Percentiles rank a stretch among this genome's conserved stretches.
These are phyloP conservation scores for Ficedula albicollis DNA, from an alignment of 2,797 vertebrate species.

Conservation along the genomic window DNA sequence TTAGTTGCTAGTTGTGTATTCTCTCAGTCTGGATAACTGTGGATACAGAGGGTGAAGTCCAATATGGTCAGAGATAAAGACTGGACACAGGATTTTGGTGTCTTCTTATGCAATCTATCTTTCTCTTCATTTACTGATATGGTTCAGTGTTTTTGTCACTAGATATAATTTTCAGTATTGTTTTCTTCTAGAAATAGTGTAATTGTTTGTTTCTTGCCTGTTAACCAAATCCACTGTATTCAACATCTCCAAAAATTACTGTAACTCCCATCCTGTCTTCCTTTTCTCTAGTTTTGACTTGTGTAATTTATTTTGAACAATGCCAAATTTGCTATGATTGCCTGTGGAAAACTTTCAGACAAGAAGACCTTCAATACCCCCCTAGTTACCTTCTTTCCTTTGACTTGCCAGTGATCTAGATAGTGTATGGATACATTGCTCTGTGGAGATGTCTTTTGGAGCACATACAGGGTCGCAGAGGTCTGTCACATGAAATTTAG, in stretches of 20 bases:
- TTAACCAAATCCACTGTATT: not conserved
- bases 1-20: not conserved
- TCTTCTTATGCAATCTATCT: not conserved
- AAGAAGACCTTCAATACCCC: not conserved
- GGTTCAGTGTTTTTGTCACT: not conserved
- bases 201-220: not conserved
- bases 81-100: not conserved
- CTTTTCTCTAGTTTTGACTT: not conserved
- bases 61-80: not conserved
- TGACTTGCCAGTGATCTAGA: not conserved
- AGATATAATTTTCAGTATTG: not conserved
- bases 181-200: not conserved
- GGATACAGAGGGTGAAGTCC: not conserved
- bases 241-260: not conserved
- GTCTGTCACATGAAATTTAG: not conserved
- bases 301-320: not conserved
- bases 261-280: not conserved
- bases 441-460: not conserved
- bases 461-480: not conserved
- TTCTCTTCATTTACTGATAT: not conserved
- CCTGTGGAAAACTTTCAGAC: not conserved
- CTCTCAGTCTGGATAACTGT: not conserved
- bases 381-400: not conserved
- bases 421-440: accelerated
- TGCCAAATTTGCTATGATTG: not conserved